Base-by-base conservation (phyloP, 1,140 invertebrate species). In the Apis laboriosa region DNA sequence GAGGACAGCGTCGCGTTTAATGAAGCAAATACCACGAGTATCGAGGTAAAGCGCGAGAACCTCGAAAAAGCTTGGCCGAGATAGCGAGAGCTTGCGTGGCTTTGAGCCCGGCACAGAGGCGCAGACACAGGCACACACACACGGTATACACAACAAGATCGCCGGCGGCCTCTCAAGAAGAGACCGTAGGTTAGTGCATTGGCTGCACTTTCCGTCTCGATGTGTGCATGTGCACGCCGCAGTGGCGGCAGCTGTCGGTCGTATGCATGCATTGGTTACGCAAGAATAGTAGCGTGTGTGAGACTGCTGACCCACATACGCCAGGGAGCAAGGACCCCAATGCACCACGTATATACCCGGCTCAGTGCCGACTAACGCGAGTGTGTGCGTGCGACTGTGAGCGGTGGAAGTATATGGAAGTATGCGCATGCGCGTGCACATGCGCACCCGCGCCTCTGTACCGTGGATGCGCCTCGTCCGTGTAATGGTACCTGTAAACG, bases 251-350 rank as follows among this genome's bases (percentile, higher is more conserved):
- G 84, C 85, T 77, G 80, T 56, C 88, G 91, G 87, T 84, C 88
- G 92, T 90, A 91, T 93, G 91, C 92, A 93, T 93, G 92, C 92
- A 93, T 92, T 92, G 92, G 92, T 94, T 94, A 94, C 93, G 94
- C 93, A 94, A 94, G 92, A 93, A 92, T 89, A 89, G 91, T 89
- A 88, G 91, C 93, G 93, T 93, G 93, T 94, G 93, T 93, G 92
- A 94, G 93, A 94, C 93, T 94, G 93, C 92, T 94, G 94, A 94
- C 94, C 94, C 89, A 94, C 92, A 94, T 94, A 94, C 92, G 92
- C 88, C 90, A 92, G 93, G 90, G 93, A 92, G 93, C 93, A 94
- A 94, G 92, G 93, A 94, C 93, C 93, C 92, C 93, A 84, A 85
- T 90, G 87, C 90, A 91, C 89, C 91, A 63, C 24, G 84, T 86